These are phyloP conservation scores for Addax nasomaculatus DNA, from an alignment of 2,113 vertebrate genomes.

Conservation along the genomic window DNA sequence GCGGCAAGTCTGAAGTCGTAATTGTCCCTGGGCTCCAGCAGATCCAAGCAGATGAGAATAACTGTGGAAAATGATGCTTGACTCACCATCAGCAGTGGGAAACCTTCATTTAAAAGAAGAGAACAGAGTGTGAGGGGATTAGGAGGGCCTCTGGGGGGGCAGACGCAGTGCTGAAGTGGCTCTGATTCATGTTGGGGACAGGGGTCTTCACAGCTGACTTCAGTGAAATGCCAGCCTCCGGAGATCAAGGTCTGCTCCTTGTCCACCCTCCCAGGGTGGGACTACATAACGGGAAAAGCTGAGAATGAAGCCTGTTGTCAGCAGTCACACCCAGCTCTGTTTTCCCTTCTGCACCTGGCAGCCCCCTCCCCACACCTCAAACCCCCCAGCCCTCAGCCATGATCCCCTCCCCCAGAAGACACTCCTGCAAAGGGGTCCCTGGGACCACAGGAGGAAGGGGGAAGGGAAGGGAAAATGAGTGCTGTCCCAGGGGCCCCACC, in stretches of 20 bases:
- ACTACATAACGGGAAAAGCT: rapidly evolving
- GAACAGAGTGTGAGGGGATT: too few species aligned
- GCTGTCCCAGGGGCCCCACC: not conserved
- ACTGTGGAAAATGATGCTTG: not conserved
- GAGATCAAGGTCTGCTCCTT: not conserved
- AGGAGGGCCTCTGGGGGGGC: too few species aligned
- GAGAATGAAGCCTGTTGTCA: not conserved
- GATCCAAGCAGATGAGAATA: not conserved
- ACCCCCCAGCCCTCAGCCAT: not conserved
- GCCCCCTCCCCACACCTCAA: not conserved
- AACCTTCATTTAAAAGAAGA: not conserved
- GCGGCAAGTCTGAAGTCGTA: rapidly evolving
- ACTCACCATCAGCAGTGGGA: rapidly evolving
- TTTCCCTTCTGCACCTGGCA: too few species aligned
- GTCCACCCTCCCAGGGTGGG: rapidly evolving
- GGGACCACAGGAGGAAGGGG: rapidly evolving
- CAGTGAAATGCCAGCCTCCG: not conserved
- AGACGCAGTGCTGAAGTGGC: not conserved
- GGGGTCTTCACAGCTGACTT: not conserved
- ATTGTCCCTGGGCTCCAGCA: not conserved
- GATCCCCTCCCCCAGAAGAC: not conserved
- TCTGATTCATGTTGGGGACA: not conserved
- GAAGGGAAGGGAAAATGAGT: not conserved
- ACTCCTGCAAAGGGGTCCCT: not conserved
- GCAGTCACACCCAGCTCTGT: not conserved